Base-by-base conservation (phyloP, 2,113 vertebrate genomes). In the Mesitornis unicolor region DNA sequence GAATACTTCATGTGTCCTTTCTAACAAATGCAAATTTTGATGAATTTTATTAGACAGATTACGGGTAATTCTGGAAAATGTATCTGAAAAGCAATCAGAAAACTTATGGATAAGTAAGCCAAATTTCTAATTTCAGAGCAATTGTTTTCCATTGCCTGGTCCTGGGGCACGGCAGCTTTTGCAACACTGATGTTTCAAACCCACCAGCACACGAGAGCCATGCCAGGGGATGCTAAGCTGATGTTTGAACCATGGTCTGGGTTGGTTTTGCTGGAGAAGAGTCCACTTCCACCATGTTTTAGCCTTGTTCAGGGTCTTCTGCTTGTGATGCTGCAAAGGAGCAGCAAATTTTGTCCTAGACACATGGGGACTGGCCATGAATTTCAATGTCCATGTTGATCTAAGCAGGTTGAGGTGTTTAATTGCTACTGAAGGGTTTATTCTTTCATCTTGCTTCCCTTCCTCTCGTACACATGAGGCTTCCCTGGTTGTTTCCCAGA, bases 241-340 rank as follows among this genome's bases (percentile, higher is more conserved):
- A 24, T 4, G 33, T 24, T 64, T 43, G 48, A 65, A 64, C 43
- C 17, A 33, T 0, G 0, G 8, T 29, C 57, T 73, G 26, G 12
- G 16, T 64, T 59, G 12, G 16, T 64, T 59, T 87, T n/a, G 14
- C 24, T 42, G 31, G 28, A 51, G 80, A 54, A 54, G 16, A 42
- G 8, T 4, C 65, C 19, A 9, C 36, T 26, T 42, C 15, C 31
- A n/a, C 33, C 0, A 0, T 35, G 56, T 16, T 54, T 33, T 12
- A 54, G 11, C 16, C 45, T 42, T n/a, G 7, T 9, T 16, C 16
- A 35, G 36, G 24, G 11, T 24, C 45, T 76, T 16, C 36, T 42
- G 28, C 25, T 54, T 12, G 28, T 5, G 63, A 13, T 35, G 17
- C 36, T 4, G 5, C 36, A 48, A 59, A 69, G 53, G 28, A 60